Conservation (phyloP, 2,888 invertebrate species). For the Caenorhabditis doughertyi region DNA sequence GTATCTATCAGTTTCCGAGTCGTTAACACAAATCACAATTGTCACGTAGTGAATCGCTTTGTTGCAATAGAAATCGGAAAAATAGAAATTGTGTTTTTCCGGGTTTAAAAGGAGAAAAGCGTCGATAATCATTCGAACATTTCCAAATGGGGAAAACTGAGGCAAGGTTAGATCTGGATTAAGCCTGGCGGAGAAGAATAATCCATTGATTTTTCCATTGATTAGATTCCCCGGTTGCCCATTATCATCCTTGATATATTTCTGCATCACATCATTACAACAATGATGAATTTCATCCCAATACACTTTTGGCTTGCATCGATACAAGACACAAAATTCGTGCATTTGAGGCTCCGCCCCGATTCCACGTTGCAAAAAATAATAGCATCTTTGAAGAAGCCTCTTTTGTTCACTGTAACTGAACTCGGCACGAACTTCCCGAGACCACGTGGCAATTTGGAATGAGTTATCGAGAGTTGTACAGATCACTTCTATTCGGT, state of each 20-base stretch:
- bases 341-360: conserved; percentile 63
- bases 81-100: conserved; percentile 77
- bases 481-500: conserved; percentile 49
- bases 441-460: conserved; percentile 36
- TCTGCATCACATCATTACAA: conserved; percentile 76
- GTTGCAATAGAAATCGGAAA: conserved; percentile 83
- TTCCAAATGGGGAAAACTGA: conserved; percentile 79
- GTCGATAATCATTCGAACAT: conserved; percentile 76
- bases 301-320: conserved; percentile 77
- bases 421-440: conserved; percentile 68
- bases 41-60: conserved; percentile 82
- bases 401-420: conserved; percentile 58
- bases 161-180: conserved; percentile 73
- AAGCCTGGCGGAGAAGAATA: conserved; percentile 82
- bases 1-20: conserved; percentile 76
- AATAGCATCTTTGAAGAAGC: conserved; percentile 62
- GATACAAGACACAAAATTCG: conserved; percentile 69
- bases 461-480: not conserved
- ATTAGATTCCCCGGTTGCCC: conserved; percentile 80
- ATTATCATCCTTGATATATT: conserved; percentile 81
- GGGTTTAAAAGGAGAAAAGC: conserved; percentile 60
- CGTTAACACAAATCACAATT: conserved; percentile 76
- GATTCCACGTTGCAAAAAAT: conserved; percentile 45
- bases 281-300: conserved; percentile 77
- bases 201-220: conserved; percentile 77